Base-by-base conservation (phyloP, 2,888 invertebrate genomes). In the Orthosia incerta region DNA sequence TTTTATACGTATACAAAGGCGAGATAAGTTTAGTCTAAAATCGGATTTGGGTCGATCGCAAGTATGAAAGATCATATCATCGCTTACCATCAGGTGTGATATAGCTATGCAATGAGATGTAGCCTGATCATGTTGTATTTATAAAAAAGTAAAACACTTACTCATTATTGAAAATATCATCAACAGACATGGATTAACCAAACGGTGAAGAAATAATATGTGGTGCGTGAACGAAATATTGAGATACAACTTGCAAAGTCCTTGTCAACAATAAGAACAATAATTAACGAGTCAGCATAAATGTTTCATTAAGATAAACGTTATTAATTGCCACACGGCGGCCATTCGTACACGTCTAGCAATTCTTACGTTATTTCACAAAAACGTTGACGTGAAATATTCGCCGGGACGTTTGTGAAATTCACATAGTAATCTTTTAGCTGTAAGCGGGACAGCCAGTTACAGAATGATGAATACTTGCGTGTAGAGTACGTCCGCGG, bases 341-440 rank as follows among this genome's bases (percentile, higher is more conserved):
- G 67, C 74, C 66, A 87, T 89, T 87, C 76, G 80, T 83, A 83
- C 79, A 83, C 82, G 83, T 86, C 86, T 83, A 83, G 71, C 69
- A 80, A 83, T 84, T 80, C 80, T 69, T 79, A 70, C 76, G 71
- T 83, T 82, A 85, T 82, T 85, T 69, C 78, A 79, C 76, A 85
- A 86, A 88, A 87, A 85, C 26, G 78, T 80, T 76, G 70, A 69
- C 76, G 71, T 82, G 64, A 87, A 87, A 86, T 87, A 87, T 87
- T 81, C 76, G 70, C 56, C 59, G 75, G 76, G 77, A 70, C 76
- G 65, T 85, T 88, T 87, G 74, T 85, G 82, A 84, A 86, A 79
- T 87, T 84, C 79, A 84, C 74, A 70, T 84, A 89, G 88, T 87
- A 90, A 89, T 90, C 89, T 88, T 87, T 85, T 78, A 80, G 84